Percentiles rank a stretch among this genome's conserved stretches.
phyloP scores from a whole-genome alignment of 2,797 vertebrate species.

The Orientallactaga sibirica region DNA sequence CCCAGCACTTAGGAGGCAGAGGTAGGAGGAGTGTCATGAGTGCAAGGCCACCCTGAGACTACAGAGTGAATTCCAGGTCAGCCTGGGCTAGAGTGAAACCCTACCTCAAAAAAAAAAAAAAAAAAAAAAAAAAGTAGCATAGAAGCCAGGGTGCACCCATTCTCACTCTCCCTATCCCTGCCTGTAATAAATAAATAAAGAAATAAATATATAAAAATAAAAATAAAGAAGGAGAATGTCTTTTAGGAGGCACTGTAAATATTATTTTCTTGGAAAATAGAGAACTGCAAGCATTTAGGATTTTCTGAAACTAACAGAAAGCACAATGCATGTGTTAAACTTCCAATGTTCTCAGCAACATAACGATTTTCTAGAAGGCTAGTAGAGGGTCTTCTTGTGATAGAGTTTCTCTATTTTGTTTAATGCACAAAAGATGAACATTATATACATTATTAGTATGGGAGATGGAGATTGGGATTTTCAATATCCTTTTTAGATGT shows the following conservation, averaged over 20 bases:
- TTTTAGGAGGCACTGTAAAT: not conserved
- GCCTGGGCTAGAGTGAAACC: too few species aligned
- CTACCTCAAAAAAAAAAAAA: too few species aligned
- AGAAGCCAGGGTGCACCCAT: too few species aligned
- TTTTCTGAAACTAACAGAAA: slow-evolving; percentile 14
- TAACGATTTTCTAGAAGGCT: not conserved
- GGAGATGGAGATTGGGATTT: not conserved
- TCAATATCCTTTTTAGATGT: not conserved
- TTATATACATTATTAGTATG: not conserved
- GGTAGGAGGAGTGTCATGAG: too few species aligned
- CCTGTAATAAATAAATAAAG: too few species aligned
- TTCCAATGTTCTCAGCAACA: not conserved
- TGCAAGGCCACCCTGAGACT: too few species aligned
- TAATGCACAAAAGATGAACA: slow-evolving; percentile 13
- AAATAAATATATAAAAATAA: too few species aligned
- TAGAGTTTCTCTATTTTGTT: not conserved
- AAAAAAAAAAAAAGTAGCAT: too few species aligned
- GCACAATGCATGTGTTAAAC: not conserved
- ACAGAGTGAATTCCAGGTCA: too few species aligned
- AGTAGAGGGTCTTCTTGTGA: slow-evolving; percentile 10
- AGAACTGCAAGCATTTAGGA: slow-evolving; percentile 24
- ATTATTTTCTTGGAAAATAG: slow-evolving; percentile 35
- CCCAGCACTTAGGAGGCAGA: too few species aligned
- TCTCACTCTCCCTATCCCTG: too few species aligned
- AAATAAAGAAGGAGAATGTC: not conserved